Evolutionary conservation across 2,113 vertebrate species (phyloP).

Genomic region (Chaenogobius annularis): DNA sequence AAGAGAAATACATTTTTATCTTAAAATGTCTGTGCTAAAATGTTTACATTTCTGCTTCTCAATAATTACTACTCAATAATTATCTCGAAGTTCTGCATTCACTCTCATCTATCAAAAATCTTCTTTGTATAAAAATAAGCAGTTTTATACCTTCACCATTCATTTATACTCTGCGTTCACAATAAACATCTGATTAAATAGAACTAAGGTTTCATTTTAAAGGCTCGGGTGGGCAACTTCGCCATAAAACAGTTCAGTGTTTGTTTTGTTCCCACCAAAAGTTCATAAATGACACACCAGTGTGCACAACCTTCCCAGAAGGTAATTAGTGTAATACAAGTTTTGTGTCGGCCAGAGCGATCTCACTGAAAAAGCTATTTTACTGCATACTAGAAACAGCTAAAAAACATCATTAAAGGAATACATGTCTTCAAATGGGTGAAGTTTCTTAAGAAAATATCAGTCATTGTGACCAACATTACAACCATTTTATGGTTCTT

Average conservation of each 20-base stretch:
- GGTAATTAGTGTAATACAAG: conserved; percentile 59
- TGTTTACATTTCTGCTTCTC: conserved; percentile 44
- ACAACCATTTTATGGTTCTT: conserved; percentile 54
- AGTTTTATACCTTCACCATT: conserved; percentile 54
- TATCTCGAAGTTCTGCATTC: conserved; percentile 53
- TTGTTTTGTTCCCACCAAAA: conserved; percentile 60
- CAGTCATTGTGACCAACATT: conserved; percentile 65
- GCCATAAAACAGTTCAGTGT: conserved; percentile 45
- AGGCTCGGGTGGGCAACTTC: conserved; percentile 51
- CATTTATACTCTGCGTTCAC: conserved; percentile 34
- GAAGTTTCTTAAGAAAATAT: conserved; percentile 43
- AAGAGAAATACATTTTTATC: conserved; percentile 74
- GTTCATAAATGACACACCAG: conserved; percentile 43
- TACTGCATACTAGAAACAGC: conserved; percentile 37
- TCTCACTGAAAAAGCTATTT: conserved; percentile 45
- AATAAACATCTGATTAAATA: conserved; percentile 30
- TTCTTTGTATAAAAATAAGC: conserved; percentile 77
- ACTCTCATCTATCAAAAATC: conserved; percentile 68
- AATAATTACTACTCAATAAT: conserved; percentile 41
- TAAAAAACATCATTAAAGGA: conserved; percentile 25
- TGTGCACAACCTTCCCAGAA: conserved; percentile 69
- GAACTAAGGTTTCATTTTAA: conserved; percentile 35
- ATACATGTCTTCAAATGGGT: not conserved
- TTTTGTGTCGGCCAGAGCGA: conserved; percentile 48
- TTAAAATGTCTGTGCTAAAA: conserved; percentile 57